Base-by-base conservation (phyloP, 1,140 invertebrate species). In the Oedothorax gibbosus region DNA sequence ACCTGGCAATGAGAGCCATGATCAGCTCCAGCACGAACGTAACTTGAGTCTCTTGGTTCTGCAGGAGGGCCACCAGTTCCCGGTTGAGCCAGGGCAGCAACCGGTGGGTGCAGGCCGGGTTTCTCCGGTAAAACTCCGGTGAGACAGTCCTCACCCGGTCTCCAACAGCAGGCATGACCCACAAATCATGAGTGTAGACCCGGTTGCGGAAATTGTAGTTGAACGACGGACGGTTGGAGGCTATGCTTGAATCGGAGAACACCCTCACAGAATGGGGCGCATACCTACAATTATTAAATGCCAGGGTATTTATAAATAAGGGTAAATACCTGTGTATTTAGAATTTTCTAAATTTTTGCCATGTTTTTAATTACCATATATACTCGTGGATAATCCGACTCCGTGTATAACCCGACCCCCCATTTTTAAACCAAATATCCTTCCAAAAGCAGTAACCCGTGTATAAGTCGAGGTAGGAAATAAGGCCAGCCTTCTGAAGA, bases 81-180 rank as follows among this genome's bases (percentile, higher is more conserved):
- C 97, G 91, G 88, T 95, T 95, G 1, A 98, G 91, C 96, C 96
- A 98, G 0, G 95, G 95, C 69, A 96, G 93, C 56, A 98, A 90
- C 4, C 96, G 93, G 89, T 95, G 93, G 73, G 94, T 92, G 89
- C 95, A 93, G 49, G 94, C 93, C 68, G 94, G 94, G 91, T 97
- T 95, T 88, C 92, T 91, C 88, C 94, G 94, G 88, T 85, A 90
- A 90, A 95, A 96, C 64, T 93, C 91, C 0, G 95, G 94, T 35
- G 93, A 93, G 86, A 93, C 93, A 87, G 95, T 93, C n/a, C 95
- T 90, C 86, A 92, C 93, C 51, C 93, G 89, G 35, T 93, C 93
- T 87, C 93, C 88, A 89, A 94, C 93, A 18, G 86, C 81, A 15
- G 92, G 91, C 66, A 91, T 89, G 7, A 95, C 94, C 93, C 95